Percentiles rank a stretch among this genome's conserved stretches.
phyloP scores from a whole-genome alignment of 37 sponge, comb jelly and placozoan genomes.

The Ephydatia muelleri region DNA sequence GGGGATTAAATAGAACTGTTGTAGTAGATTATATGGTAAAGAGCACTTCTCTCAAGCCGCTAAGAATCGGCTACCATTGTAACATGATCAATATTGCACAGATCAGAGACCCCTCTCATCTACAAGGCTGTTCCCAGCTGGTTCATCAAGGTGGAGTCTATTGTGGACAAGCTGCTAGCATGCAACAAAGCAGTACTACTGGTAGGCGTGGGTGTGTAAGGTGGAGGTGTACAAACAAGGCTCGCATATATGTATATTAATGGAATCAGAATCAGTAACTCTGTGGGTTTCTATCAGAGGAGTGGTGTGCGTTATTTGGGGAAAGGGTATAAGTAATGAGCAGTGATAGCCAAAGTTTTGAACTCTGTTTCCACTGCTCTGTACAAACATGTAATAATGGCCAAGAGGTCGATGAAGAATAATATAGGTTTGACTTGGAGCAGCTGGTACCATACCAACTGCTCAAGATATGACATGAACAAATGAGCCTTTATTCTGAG shows the following conservation, averaged over 20 bases:
- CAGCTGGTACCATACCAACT: no score
- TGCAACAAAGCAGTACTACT: slow-evolving; percentile 96
- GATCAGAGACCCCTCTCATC: slow-evolving; percentile 97
- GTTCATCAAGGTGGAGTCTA: slow-evolving; percentile 90
- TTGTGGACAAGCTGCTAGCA: slow-evolving; percentile 82
- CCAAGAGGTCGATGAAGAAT: no score
- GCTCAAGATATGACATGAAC: no score
- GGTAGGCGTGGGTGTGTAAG: slow-evolving; percentile 46
- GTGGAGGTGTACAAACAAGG: no score
- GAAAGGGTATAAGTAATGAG: no score
- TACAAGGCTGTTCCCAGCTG: slow-evolving; percentile 97
- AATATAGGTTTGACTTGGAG: no score
- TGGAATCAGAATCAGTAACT: not conserved
- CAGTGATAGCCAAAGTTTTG: no score
- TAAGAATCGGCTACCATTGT: not conserved
- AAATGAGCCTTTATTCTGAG: no score
- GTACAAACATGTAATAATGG: no score
- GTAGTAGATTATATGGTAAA: not conserved
- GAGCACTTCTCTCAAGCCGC: not conserved
- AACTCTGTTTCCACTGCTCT: no score
- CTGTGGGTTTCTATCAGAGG: not conserved
- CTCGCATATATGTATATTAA: not conserved
- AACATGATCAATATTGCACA: not conserved
- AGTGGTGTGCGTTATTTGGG: not conserved
- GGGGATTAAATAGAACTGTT: not conserved